Conservation (phyloP, 2,113 vertebrate species). For the Gymnorhina tibicen region DNA sequence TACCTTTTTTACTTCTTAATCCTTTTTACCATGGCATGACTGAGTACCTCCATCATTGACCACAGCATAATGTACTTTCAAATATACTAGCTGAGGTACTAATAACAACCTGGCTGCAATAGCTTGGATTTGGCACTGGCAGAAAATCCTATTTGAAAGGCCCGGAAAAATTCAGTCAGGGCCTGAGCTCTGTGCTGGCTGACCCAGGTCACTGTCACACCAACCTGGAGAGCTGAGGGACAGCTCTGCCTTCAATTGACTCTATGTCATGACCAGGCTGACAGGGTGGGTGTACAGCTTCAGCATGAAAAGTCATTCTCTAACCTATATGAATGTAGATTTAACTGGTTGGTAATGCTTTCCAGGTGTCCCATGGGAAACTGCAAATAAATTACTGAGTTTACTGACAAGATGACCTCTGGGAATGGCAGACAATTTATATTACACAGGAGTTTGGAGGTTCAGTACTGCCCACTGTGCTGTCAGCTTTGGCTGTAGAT, state of each 20-base stretch:
- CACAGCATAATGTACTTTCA: not conserved
- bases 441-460: not conserved
- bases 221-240: not conserved
- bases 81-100: not conserved
- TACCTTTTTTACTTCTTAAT: not conserved
- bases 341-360: not conserved
- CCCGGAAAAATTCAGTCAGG: not conserved
- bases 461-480: not conserved
- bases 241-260: not conserved
- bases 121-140: not conserved
- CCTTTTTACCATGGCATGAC: not conserved
- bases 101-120: not conserved
- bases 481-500: not conserved
- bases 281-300: not conserved
- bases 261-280: not conserved
- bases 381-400: not conserved
- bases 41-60: not conserved
- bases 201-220: not conserved
- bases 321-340: not conserved
- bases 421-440: not conserved
- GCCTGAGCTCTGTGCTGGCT: not conserved
- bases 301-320: not conserved
- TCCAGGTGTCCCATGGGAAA: not conserved
- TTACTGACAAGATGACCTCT: not conserved
- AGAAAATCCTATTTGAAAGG: conserved; percentile 9